These are phyloP conservation scores for Corydoras sp. DNA, from an alignment of 2,113 vertebrate genomes.

Conservation along the genomic window DNA sequence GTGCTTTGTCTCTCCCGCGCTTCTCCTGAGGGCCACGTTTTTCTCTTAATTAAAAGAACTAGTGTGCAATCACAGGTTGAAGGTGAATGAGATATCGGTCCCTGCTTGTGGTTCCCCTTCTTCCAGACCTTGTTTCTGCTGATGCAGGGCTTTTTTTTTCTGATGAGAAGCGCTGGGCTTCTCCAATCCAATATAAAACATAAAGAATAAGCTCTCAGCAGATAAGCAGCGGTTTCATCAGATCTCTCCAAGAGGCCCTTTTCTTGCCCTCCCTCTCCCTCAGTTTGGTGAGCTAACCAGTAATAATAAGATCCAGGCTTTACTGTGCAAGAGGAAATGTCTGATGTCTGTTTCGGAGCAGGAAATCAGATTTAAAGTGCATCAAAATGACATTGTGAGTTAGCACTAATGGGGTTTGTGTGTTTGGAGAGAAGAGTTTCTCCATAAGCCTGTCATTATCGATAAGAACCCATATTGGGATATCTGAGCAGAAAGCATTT, in stretches of 20 bases:
- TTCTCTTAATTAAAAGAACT: slow-evolving; percentile 57
- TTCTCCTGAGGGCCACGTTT: slow-evolving; percentile 53
- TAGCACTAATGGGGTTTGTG: slow-evolving; percentile 29
- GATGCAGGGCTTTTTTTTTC: slow-evolving; percentile 46
- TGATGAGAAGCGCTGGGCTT: slow-evolving; percentile 42
- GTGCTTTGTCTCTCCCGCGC: slow-evolving; percentile 63
- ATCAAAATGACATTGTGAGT: slow-evolving; percentile 34
- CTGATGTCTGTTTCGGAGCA: not conserved
- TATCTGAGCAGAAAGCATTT: not conserved
- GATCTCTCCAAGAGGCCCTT: slow-evolving; percentile 44
- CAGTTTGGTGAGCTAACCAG: slow-evolving; percentile 45
- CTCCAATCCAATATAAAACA: slow-evolving; percentile 54
- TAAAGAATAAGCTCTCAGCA: slow-evolving; percentile 56
- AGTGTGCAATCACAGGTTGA: slow-evolving; percentile 40
- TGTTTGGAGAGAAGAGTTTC: slow-evolving; percentile 25
- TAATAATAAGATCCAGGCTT: slow-evolving; percentile 40
- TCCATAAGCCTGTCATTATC: slow-evolving; percentile 14
- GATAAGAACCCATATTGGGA: not conserved
- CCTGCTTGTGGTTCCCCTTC: slow-evolving; percentile 21
- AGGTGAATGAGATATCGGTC: not conserved
- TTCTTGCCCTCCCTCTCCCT: slow-evolving; percentile 28
- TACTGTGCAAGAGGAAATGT: slow-evolving; percentile 12
- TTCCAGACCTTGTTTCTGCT: slow-evolving; percentile 51
- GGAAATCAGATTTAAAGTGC: slow-evolving; percentile 36
- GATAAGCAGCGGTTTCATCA: slow-evolving; percentile 42